Evolutionary conservation across 2,797 vertebrate species (phyloP).

Genomic region (Danio kyathit): DNA sequence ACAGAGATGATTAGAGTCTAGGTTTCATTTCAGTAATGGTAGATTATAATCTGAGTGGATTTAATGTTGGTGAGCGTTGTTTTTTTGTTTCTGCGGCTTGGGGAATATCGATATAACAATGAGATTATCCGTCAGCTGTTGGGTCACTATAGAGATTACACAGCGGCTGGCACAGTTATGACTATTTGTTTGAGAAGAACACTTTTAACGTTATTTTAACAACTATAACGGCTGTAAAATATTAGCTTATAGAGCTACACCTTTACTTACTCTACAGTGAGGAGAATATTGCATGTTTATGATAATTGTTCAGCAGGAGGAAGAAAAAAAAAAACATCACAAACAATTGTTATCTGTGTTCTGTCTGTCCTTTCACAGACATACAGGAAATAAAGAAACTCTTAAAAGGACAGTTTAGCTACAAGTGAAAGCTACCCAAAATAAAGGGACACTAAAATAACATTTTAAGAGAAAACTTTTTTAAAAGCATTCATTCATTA

Average conservation of each 20-base stretch:
- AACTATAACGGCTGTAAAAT: neutral
- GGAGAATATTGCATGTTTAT: neutral
- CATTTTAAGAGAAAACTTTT: too few species aligned
- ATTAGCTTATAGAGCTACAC: neutral
- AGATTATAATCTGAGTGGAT: constrained; percentile 65
- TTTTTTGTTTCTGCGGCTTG: constrained; percentile 7
- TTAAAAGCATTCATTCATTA: too few species aligned
- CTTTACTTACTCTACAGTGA: neutral
- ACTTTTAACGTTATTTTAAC: neutral
- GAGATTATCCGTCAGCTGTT: constrained; percentile 47
- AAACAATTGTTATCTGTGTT: neutral
- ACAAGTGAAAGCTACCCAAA: too few species aligned
- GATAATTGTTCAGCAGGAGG: neutral
- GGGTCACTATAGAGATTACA: constrained; percentile 53
- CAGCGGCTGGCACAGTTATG: neutral
- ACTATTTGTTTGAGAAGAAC: neutral
- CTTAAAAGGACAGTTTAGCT: neutral
- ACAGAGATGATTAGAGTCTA: constrained; percentile 74
- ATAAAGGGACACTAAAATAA: too few species aligned
- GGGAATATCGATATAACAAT: constrained; percentile 39
- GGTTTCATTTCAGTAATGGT: constrained; percentile 82
- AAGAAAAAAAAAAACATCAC: neutral
- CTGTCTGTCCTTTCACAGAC: neutral
- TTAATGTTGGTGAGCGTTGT: constrained; percentile 25
- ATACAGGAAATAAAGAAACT: neutral